Evolutionary conservation across 2,797 vertebrate genomes (phyloP).

Genomic region (Phataginus tetradactyla): DNA sequence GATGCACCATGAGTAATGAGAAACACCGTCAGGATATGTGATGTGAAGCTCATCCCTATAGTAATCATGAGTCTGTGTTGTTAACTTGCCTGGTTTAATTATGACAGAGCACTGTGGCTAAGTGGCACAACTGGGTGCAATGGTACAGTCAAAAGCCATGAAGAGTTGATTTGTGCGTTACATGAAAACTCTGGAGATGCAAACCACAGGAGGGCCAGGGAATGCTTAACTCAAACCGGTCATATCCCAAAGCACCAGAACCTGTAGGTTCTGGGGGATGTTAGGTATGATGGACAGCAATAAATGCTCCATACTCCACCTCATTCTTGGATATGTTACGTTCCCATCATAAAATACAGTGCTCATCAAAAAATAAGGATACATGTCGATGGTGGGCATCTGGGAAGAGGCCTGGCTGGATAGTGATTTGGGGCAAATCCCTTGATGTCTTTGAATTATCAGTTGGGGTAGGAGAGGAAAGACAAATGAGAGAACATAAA

Average conservation of each 20-base stretch:
- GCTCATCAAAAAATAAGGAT: not conserved
- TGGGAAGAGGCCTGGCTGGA: not conserved
- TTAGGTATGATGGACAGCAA: not conserved
- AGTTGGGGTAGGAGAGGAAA: not conserved
- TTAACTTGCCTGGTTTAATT: slow-evolving; percentile 63
- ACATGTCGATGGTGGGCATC: not conserved
- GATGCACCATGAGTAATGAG: slow-evolving; percentile 43
- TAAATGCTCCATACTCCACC: not conserved
- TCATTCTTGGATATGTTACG: not conserved
- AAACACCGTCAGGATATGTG: not conserved
- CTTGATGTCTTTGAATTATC: not conserved
- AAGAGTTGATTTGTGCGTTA: not conserved
- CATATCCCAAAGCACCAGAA: not conserved
- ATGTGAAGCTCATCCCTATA: slow-evolving; percentile 71
- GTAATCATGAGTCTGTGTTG: slow-evolving; percentile 59
- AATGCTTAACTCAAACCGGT: not conserved
- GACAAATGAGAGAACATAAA: not conserved
- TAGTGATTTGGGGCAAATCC: not conserved
- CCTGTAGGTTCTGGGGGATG: not conserved
- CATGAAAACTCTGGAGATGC: not conserved
- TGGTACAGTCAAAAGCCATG: not conserved
- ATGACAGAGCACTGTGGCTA: slow-evolving; percentile 14
- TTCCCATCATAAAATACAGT: not conserved
- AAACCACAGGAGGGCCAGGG: not conserved
- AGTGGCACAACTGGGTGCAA: not conserved